These are phyloP conservation scores for Embiotoca jacksoni DNA, from an alignment of 2,113 vertebrate genomes.

Conservation along the genomic window DNA sequence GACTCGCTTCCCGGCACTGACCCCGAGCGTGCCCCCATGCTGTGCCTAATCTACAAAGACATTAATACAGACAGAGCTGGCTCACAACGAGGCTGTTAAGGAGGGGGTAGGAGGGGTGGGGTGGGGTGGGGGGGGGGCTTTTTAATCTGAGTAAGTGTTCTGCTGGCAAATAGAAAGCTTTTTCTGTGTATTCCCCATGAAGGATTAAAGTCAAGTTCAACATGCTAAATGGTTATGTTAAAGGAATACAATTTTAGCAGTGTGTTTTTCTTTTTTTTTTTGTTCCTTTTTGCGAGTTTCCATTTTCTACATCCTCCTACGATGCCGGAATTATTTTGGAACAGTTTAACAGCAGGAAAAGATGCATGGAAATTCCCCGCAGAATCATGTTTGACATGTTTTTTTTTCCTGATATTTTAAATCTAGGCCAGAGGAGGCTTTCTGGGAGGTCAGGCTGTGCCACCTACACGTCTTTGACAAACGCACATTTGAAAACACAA, in stretches of 20 bases:
- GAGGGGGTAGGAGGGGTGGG: no score
- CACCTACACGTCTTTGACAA: slow-evolving; percentile 34
- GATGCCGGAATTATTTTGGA: slow-evolving; percentile 35
- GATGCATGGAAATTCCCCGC: slow-evolving; percentile 19
- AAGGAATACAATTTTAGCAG: slow-evolving; percentile 52
- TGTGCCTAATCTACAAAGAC: slow-evolving; percentile 74
- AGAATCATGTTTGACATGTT: slow-evolving; percentile 32
- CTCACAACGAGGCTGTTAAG: slow-evolving; percentile 58
- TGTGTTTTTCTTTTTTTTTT: slow-evolving; percentile 36
- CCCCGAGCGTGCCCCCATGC: slow-evolving; percentile 62
- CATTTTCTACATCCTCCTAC: slow-evolving; percentile 57
- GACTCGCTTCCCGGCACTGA: slow-evolving; percentile 70
- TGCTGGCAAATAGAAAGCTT: slow-evolving; percentile 65
- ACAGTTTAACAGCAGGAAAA: slow-evolving; percentile 35
- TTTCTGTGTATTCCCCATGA: slow-evolving; percentile 53
- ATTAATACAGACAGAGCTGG: slow-evolving; percentile 70
- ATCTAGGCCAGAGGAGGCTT: slow-evolving; percentile 29
- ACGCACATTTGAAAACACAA: neutral
- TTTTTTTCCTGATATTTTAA: slow-evolving; percentile 31
- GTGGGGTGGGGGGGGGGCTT: slow-evolving; percentile 20
- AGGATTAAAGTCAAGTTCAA: slow-evolving; percentile 68
- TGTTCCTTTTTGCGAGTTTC: slow-evolving; percentile 34
- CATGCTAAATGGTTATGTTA: slow-evolving; percentile 45
- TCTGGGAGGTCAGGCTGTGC: slow-evolving; percentile 25
- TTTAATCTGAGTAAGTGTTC: slow-evolving; percentile 75